Base-by-base conservation (phyloP, 23 tunicate genomes). In the Botrylloides violaceus region DNA sequence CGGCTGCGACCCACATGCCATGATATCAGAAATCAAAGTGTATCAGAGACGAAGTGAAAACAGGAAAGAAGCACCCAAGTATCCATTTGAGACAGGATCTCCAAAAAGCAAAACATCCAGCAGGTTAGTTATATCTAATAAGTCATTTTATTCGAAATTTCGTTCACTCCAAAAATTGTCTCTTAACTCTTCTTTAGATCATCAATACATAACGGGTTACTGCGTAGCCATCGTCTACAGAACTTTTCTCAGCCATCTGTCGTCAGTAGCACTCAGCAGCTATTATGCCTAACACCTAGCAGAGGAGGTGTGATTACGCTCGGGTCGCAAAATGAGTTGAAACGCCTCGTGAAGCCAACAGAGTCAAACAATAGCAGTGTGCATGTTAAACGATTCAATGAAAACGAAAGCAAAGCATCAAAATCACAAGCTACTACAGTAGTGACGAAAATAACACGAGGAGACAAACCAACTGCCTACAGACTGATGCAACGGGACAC, bases 161-260 rank as follows among this genome's bases (percentile, higher is more conserved):
- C n/a, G n/a, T n/a, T n/a, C n/a, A n/a, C n/a, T n/a, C n/a, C n/a
- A n/a, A n/a, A n/a, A n/a, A n/a, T n/a, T n/a, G n/a, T n/a, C n/a
- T 47, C 18, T 18, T 47, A 47, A 47, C 18, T 47, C 26, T 58
- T n/a, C n/a, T 68, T 26, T 26, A 68, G 74, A 37, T 19, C 58
- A 20, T 0, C 74, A 9, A 37, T 43, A 0, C 74, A 68, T 43
- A 68, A 43, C 32, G 74, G 74, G 22, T 43, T 37, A 22, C 2
- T 68, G 37, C 74, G 74, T 19, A 68, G 74, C 47, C 55, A 75
- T 50, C 84, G 94, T 15, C 61, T 79, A 2, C 71, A 75, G 61
- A 71, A 66, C 28, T 70, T 72, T 70, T 57, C 71, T 34, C 77
- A 79, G 27, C 94, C 94, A 1, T 32, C 94, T 6, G 77, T 85